Percentiles rank a stretch among this genome's conserved stretches.
Evolutionary conservation across 2,797 vertebrate species (phyloP).

Genomic region (Hydrolagus colliei): DNA sequence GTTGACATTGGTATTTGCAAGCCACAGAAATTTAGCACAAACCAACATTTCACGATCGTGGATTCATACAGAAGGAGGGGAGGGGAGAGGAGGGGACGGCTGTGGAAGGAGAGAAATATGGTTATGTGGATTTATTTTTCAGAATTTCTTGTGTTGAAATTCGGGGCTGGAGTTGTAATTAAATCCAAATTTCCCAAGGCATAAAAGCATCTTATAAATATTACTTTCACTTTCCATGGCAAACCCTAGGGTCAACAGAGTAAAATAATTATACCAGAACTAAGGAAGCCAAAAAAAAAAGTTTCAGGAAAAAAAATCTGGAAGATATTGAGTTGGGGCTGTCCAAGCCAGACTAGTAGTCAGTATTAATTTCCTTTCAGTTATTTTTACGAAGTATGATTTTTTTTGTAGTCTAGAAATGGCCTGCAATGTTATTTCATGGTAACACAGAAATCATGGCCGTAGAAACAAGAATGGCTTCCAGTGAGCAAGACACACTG

Average conservation of each 20-base stretch:
- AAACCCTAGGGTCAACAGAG: not conserved
- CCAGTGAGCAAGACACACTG: slow-evolving; percentile 7
- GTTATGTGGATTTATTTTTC: not conserved
- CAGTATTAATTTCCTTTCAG: slow-evolving; percentile 32
- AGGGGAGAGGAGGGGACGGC: too few species aligned
- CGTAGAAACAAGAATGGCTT: slow-evolving; percentile 8
- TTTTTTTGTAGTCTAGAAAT: slow-evolving; percentile 16
- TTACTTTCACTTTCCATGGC: not conserved
- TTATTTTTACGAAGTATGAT: slow-evolving; percentile 27
- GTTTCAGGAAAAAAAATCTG: slow-evolving; percentile 66
- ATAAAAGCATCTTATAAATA: not conserved
- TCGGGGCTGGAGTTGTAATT: not conserved
- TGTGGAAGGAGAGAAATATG: not conserved
- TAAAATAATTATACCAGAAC: slow-evolving; percentile 26
- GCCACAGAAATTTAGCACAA: not conserved
- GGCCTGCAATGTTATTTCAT: slow-evolving; percentile 22
- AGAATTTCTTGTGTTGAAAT: not conserved
- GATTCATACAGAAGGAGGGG: too few species aligned
- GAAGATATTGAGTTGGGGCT: slow-evolving; percentile 67
- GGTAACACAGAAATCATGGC: slow-evolving; percentile 23
- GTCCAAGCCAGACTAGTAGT: slow-evolving; percentile 47
- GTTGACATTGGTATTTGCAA: not conserved
- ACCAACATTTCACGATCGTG: too few species aligned
- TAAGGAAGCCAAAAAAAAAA: slow-evolving; percentile 21
- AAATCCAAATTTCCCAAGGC: slow-evolving; percentile 18